Percentiles rank a stretch among this genome's conserved stretches.
phyloP scores from a whole-genome alignment of 2,113 vertebrate species.

The Semnornis frantzii region DNA sequence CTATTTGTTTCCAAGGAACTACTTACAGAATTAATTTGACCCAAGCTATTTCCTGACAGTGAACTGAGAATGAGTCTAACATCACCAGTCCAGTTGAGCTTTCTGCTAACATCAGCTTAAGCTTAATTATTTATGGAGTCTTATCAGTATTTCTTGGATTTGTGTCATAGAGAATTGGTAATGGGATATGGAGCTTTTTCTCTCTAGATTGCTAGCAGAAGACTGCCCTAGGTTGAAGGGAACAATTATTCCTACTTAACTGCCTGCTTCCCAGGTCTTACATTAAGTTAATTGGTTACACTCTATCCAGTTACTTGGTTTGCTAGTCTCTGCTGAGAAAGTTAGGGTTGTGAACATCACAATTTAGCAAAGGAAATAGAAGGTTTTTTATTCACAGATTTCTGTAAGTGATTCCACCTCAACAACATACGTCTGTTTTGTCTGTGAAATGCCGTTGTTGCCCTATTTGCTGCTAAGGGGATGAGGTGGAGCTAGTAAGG shows the following conservation, averaged over 20 bases:
- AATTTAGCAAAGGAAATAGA: neutral
- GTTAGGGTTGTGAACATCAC: neutral
- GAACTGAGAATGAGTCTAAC: neutral
- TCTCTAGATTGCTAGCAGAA: neutral
- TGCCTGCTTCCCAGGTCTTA: neutral
- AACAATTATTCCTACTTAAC: neutral
- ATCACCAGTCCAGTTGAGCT: neutral
- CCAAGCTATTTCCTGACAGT: neutral
- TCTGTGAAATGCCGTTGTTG: neutral
- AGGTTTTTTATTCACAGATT: neutral
- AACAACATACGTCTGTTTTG: neutral
- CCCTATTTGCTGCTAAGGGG: neutral
- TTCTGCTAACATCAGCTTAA: constrained; percentile 43
- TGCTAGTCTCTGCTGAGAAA: neutral
- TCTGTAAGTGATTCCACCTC: neutral
- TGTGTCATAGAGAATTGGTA: neutral
- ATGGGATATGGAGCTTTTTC: constrained; percentile 25
- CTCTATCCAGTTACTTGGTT: neutral
- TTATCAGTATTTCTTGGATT: constrained; percentile 19
- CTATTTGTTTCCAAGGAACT: neutral
- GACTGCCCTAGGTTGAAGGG: neutral
- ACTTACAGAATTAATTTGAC: constrained; percentile 15
- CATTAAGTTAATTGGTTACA: constrained; percentile 24
- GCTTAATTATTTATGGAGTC: constrained; percentile 50
- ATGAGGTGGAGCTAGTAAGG: neutral